phyloP scores from a whole-genome alignment of 2,113 vertebrate genomes.

The Lagopus leucura region DNA sequence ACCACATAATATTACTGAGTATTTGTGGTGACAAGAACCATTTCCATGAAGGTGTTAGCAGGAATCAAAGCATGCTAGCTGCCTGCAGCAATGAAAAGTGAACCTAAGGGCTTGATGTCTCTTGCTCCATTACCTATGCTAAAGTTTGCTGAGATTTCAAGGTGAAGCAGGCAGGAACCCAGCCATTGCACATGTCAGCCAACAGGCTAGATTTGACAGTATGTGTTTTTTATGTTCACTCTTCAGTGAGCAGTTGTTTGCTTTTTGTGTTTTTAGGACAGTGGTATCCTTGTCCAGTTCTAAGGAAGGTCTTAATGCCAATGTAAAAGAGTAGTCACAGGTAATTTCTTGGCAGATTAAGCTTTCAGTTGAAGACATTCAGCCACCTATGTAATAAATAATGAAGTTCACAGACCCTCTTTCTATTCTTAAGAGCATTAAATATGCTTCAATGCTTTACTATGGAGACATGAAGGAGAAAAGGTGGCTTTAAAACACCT shows the following conservation, averaged over 20 bases:
- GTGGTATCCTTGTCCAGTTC: fast-evolving
- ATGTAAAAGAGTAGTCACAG: background rate
- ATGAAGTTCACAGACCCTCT: background rate
- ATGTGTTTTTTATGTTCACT: background rate
- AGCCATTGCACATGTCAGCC: background rate
- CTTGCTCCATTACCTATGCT: background rate
- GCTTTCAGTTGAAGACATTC: background rate
- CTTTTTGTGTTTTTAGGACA: background rate
- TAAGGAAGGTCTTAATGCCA: background rate
- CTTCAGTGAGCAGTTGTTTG: background rate
- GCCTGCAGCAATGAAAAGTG: background rate
- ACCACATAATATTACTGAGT: background rate
- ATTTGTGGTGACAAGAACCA: background rate
- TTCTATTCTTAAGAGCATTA: background rate
- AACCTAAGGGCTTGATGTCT: fast-evolving
- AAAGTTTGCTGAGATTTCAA: background rate
- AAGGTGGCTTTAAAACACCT: background rate
- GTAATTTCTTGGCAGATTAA: background rate
- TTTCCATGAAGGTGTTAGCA: background rate
- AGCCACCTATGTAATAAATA: background rate
- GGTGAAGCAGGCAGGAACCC: background rate
- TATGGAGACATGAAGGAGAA: background rate
- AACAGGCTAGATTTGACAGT: background rate
- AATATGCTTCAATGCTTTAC: background rate
- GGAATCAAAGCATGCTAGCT: background rate